phyloP scores from a whole-genome alignment of 2,797 vertebrate species.

The Morelia viridis region DNA sequence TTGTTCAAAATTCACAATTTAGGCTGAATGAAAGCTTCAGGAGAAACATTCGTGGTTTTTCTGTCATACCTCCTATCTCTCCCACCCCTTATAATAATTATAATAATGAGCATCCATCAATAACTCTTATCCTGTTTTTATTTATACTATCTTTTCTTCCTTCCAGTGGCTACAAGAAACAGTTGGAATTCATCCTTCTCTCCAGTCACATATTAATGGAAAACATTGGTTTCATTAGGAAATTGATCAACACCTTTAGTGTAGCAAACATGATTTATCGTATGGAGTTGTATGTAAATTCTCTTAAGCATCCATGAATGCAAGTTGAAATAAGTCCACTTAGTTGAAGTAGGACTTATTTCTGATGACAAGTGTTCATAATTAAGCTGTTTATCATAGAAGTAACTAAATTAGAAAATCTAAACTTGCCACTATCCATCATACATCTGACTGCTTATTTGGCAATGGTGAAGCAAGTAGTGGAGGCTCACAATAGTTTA shows the following conservation, averaged over 20 bases:
- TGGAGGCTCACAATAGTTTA: too few relatives aligned
- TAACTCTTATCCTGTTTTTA: neutral
- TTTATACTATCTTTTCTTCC: neutral
- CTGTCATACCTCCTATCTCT: neutral
- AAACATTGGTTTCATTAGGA: neutral
- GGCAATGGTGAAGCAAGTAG: too few relatives aligned
- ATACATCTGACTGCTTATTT: too few relatives aligned
- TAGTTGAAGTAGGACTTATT: neutral
- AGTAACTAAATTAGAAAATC: neutral
- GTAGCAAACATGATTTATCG: neutral
- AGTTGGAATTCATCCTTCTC: neutral
- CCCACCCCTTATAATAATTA: neutral
- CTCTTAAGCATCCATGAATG: too few relatives aligned
- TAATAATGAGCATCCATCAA: conserved; percentile 16
- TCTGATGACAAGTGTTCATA: neutral
- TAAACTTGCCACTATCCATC: neutral
- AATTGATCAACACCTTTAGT: neutral
- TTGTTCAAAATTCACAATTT: conserved; percentile 8
- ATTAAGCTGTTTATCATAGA: neutral
- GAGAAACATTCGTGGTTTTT: neutral
- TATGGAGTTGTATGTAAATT: neutral
- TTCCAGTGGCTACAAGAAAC: neutral
- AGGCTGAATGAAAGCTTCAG: neutral
- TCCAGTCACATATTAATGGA: neutral
- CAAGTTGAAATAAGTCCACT: neutral